Percentiles rank a stretch among this genome's conserved stretches.
These are phyloP conservation scores for Papilio aristodemus DNA, from an alignment of 1,140 invertebrate species.

Conservation along the genomic window DNA sequence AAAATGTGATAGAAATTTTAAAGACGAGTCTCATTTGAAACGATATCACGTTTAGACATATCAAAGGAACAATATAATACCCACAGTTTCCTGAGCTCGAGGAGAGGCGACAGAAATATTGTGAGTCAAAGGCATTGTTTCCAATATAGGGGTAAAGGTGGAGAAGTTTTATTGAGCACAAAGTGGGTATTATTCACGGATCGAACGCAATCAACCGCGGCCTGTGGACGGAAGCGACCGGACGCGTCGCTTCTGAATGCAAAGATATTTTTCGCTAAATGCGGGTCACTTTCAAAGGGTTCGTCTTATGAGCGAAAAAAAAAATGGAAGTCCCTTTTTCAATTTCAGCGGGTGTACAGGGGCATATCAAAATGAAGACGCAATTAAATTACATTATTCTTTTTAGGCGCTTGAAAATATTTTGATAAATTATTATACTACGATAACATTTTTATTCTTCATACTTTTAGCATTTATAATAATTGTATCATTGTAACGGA, in stretches of 20 bases:
- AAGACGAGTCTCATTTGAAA: slow-evolving; percentile 53
- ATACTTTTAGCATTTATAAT: too few species aligned
- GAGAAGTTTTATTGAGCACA: slow-evolving; percentile 76
- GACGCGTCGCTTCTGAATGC: slow-evolving; percentile 68
- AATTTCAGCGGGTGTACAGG: slow-evolving; percentile 51
- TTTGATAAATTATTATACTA: not conserved
- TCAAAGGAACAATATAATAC: slow-evolving; percentile 70
- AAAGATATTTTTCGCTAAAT: slow-evolving; percentile 74
- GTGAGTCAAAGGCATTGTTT: slow-evolving; percentile 74
- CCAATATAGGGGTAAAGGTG: slow-evolving; percentile 63
- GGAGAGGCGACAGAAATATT: slow-evolving; percentile 56
- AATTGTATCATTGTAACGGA: too few species aligned
- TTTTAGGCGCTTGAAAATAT: not conserved
- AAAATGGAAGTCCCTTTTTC: slow-evolving; percentile 68
- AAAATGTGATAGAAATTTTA: slow-evolving; percentile 40
- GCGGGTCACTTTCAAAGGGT: slow-evolving; percentile 72
- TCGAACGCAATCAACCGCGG: slow-evolving; percentile 54
- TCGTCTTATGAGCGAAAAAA: slow-evolving; percentile 59
- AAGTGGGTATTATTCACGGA: slow-evolving; percentile 73
- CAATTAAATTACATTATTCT: slow-evolving; percentile 51
- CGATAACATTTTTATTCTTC: too few species aligned
- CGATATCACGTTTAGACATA: slow-evolving; percentile 67
- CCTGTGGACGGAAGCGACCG: slow-evolving; percentile 48
- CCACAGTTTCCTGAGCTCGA: slow-evolving; percentile 49
- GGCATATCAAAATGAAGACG: slow-evolving; percentile 47